A percentile compares a stretch with the other conserved stretches of the same genome.
Evolutionary conservation across 2,113 vertebrate genomes (phyloP).

Genomic region (Oxyruncus cristatus): DNA sequence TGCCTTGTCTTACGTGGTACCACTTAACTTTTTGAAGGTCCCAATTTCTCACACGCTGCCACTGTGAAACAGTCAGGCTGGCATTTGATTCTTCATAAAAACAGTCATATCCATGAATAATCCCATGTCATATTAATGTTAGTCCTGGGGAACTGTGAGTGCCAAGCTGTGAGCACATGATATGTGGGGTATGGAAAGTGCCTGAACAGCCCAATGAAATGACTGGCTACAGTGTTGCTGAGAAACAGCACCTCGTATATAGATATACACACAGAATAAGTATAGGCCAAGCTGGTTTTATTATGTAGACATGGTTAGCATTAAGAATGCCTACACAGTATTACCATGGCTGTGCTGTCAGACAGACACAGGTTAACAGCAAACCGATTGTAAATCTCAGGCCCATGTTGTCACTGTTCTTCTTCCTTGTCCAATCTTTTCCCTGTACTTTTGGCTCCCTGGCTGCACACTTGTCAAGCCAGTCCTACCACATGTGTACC

Average conservation of each 20-base stretch:
- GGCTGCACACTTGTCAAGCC: not conserved
- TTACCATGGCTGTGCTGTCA: not conserved
- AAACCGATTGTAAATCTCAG: not conserved
- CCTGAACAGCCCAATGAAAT: not conserved
- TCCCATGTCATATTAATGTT: not conserved
- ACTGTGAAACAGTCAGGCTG: not conserved
- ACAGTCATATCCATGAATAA: not conserved
- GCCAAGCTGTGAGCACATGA: not conserved
- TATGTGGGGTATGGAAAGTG: not conserved
- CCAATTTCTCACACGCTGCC: not conserved
- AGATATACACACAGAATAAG: not conserved
- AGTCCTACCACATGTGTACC: not conserved
- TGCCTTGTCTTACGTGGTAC: not conserved
- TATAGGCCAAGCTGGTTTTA: conserved; percentile 41
- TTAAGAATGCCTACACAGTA: not conserved
- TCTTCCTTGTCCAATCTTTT: too few species aligned
- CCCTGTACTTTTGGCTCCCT: not conserved
- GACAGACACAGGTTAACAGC: not conserved
- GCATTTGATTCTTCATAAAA: not conserved
- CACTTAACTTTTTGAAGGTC: not conserved
- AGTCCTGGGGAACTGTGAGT: not conserved
- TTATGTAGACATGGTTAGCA: not conserved
- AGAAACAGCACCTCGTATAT: not conserved
- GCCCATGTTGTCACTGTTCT: not conserved
- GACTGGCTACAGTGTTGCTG: not conserved